phyloP scores from a whole-genome alignment of 2,797 vertebrate species.

The Eulemur coronatus region DNA sequence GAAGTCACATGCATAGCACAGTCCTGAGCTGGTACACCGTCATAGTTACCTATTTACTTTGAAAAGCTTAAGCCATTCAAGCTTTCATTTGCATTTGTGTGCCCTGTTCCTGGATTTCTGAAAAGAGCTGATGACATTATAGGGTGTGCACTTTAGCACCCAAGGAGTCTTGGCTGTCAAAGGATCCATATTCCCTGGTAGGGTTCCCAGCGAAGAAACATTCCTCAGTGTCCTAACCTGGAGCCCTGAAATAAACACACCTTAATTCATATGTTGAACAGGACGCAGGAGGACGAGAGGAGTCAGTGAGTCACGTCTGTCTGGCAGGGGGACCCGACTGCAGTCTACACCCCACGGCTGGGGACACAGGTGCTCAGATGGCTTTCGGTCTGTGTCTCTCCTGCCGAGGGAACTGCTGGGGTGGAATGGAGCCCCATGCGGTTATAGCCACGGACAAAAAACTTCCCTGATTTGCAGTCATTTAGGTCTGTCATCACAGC shows the following conservation, averaged over 20 bases:
- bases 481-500: not conserved
- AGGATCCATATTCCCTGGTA: not conserved
- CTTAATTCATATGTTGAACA: not conserved
- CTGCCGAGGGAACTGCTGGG: not conserved
- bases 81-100: not conserved
- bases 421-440: rapidly evolving
- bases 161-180: not conserved
- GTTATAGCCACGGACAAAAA: not conserved
- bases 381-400: not conserved
- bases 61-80: not conserved
- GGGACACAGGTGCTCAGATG: not conserved
- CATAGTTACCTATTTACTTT: not conserved
- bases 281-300: not conserved
- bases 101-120: not conserved
- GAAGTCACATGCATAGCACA: not conserved
- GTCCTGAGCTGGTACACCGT: rapidly evolving
- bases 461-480: not conserved
- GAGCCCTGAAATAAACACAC: not conserved
- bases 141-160: not conserved
- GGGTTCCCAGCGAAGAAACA: not conserved
- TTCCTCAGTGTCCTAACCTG: not conserved
- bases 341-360: not conserved
- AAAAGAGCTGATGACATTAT: not conserved
- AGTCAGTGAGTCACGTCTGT: not conserved
- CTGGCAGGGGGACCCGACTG: not conserved